Evolutionary conservation across 2,113 vertebrate genomes (phyloP).

Genomic region (Xenus cinereus): DNA sequence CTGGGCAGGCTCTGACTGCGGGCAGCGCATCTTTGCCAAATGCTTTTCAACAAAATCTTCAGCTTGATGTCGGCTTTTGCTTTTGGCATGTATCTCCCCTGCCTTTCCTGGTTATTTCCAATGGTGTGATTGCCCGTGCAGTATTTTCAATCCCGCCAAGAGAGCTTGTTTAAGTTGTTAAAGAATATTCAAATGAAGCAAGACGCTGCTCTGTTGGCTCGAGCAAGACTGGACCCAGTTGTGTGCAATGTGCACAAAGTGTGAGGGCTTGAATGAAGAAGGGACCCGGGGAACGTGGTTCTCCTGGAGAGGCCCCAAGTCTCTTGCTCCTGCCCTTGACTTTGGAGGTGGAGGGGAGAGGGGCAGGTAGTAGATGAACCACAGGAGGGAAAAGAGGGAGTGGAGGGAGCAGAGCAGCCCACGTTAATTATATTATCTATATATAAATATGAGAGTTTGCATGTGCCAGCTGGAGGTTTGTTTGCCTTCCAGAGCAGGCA

Average conservation of each 20-base stretch:
- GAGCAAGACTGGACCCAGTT: not conserved
- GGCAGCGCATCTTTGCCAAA: not conserved
- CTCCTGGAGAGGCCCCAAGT: not conserved
- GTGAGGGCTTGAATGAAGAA: not conserved
- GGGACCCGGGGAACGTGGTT: rapidly evolving
- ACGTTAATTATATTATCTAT: not conserved
- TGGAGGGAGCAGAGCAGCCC: not conserved
- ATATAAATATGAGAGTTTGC: not conserved
- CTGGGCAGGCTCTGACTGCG: rapidly evolving
- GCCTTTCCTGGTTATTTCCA: not conserved
- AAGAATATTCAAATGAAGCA: not conserved
- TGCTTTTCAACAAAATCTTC: not conserved
- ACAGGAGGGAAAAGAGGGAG: not conserved
- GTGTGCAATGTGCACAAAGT: rapidly evolving
- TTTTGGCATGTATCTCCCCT: not conserved
- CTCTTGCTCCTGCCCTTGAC: not conserved
- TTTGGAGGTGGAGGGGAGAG: not conserved
- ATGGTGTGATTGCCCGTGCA: not conserved
- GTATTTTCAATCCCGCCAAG: not conserved
- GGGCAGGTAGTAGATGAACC: not conserved
- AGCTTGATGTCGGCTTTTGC: not conserved
- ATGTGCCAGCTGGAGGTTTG: not conserved
- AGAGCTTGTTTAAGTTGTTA: not conserved
- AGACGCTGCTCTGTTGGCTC: not conserved
- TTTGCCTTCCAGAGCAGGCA: not conserved